Percentiles rank a stretch among this genome's conserved stretches.
Evolutionary conservation across 2,113 vertebrate genomes (phyloP).

Genomic region (Manacus vitellinus): DNA sequence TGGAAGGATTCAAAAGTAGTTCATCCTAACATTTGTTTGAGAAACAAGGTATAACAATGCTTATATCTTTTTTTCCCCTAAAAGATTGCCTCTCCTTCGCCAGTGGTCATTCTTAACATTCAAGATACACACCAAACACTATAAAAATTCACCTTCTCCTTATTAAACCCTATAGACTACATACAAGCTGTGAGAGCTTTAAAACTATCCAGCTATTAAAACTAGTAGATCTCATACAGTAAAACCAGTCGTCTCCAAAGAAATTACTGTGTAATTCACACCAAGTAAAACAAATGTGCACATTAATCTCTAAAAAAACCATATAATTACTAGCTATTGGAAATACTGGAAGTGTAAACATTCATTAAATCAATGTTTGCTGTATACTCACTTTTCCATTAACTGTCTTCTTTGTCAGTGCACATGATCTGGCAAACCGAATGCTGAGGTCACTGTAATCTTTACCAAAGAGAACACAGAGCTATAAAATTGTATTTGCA

Average conservation of each 20-base stretch:
- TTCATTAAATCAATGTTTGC: background rate
- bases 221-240: background rate
- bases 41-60: background rate
- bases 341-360: background rate
- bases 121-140: background rate
- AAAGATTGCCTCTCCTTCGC: background rate
- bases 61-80: background rate
- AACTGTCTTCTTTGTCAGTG: slow-evolving; percentile 40
- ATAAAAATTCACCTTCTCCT: background rate
- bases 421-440: slow-evolving; percentile 77
- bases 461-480: slow-evolving; percentile 27
- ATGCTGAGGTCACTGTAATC: slow-evolving; percentile 77
- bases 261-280: background rate
- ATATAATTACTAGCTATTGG: background rate
- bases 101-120: background rate
- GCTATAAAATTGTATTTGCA: background rate
- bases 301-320: background rate
- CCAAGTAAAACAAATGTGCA: background rate
- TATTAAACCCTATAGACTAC: background rate
- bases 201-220: background rate
- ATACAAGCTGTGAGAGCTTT: background rate
- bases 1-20: background rate
- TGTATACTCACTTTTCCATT: slow-evolving; percentile 35
- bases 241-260: background rate
- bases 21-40: background rate